Percentiles rank a stretch among this genome's conserved stretches.
phyloP scores from a whole-genome alignment of 2,888 invertebrate species.

The Leucoma salicis region DNA sequence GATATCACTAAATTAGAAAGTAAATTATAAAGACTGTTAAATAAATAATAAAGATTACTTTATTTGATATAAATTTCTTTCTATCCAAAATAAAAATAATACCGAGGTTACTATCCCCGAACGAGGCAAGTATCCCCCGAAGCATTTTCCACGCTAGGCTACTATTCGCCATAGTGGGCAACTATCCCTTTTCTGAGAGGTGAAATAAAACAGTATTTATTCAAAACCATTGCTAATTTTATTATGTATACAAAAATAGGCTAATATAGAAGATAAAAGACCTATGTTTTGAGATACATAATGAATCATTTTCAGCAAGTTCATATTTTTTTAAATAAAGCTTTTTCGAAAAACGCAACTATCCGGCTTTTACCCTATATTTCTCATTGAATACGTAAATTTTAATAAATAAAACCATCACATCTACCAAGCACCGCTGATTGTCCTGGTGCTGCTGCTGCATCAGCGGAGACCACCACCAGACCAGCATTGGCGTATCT shows the following conservation, averaged over 20 bases:
- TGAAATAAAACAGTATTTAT: slow-evolving; percentile 2
- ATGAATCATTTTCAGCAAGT: neutral
- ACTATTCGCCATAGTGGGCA: slow-evolving; percentile 1
- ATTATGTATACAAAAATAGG: neutral
- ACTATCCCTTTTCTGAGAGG: slow-evolving; percentile 1
- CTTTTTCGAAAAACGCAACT: neutral
- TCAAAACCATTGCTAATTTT: too few species aligned
- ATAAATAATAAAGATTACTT: too few species aligned
- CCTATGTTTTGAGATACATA: neutral
- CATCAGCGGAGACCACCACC: too few species aligned
- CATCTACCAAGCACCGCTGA: too few species aligned
- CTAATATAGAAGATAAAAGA: neutral
- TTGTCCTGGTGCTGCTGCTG: too few species aligned
- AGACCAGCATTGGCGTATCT: too few species aligned
- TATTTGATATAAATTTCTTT: slow-evolving; percentile 15
- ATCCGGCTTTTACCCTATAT: neutral
- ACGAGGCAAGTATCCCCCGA: slow-evolving; percentile 32
- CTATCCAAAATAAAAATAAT: slow-evolving; percentile 33
- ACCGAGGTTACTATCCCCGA: slow-evolving; percentile 12
- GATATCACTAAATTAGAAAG: too few species aligned
- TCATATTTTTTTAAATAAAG: neutral
- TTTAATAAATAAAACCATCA: too few species aligned
- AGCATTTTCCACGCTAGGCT: slow-evolving; percentile 3
- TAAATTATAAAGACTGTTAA: too few species aligned
- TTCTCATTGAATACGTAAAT: too few species aligned